Conservation (phyloP, 2,888 invertebrate genomes). For the Plebejus melissa region DNA sequence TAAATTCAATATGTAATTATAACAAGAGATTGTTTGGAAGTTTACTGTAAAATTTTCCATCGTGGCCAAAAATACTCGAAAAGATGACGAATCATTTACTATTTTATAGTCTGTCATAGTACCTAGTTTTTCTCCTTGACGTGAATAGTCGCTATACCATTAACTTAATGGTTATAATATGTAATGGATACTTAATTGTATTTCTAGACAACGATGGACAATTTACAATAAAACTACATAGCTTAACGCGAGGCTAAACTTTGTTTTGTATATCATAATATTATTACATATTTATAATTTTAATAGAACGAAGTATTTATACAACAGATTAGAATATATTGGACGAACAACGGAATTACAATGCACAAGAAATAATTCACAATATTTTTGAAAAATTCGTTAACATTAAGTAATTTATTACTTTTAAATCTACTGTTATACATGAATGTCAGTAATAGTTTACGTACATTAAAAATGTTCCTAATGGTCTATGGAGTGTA, state of each 20-base stretch:
- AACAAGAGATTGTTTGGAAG: constrained; percentile 14
- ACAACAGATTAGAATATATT: constrained; percentile 36
- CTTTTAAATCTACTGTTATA: not conserved
- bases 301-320: constrained; percentile 23
- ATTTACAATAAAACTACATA: not conserved
- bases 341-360: constrained; percentile 44
- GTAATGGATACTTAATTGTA: not conserved
- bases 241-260: constrained; percentile 22
- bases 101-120: too few relatives aligned
- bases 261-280: not conserved
- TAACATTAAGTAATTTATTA: not conserved
- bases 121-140: not conserved
- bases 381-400: not conserved
- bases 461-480: constrained; percentile 7
- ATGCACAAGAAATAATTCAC: constrained; percentile 17
- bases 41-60: not conserved
- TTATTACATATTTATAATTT: constrained; percentile 17
- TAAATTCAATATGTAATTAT: not conserved
- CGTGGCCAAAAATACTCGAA: not conserved
- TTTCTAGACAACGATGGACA: not conserved
- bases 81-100: not conserved
- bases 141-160: too few relatives aligned
- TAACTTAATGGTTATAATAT: too few relatives aligned
- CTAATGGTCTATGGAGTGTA: not conserved
- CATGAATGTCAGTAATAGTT: not conserved